These are phyloP conservation scores for Arge pagana DNA, from an alignment of 2,888 invertebrate species.

Conservation along the genomic window DNA sequence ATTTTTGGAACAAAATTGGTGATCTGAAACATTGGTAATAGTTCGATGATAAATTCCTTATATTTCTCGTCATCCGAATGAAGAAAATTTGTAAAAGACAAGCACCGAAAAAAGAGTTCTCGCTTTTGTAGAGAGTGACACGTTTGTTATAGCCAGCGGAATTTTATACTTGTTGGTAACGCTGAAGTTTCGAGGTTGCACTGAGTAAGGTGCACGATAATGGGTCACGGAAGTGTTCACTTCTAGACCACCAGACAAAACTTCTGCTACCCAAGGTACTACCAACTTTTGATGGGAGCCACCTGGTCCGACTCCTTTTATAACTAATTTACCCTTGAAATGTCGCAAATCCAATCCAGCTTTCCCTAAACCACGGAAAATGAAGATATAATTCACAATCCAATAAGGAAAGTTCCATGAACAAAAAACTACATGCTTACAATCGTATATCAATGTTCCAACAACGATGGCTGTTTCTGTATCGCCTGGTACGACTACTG, in stretches of 20 bases:
- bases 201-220: conserved; percentile 55
- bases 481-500: conserved; percentile 69
- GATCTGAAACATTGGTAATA: conserved; percentile 58
- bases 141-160: conserved; percentile 74
- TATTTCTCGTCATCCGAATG: too few species aligned
- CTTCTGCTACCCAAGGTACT: conserved; percentile 70
- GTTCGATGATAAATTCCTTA: background rate
- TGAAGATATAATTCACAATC: background rate
- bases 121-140: conserved; percentile 68
- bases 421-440: conserved; percentile 60
- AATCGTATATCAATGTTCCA: conserved; percentile 72
- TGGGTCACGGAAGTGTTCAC: conserved; percentile 63
- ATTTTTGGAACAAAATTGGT: conserved; percentile 66
- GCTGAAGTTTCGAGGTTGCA: conserved; percentile 62
- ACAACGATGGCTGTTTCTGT: conserved; percentile 66
- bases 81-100: too few species aligned
- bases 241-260: conserved; percentile 65
- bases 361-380: conserved; percentile 59
- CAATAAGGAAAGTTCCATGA: background rate
- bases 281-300: conserved; percentile 57
- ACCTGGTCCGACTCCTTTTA: conserved; percentile 57
- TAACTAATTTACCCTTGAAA: conserved; percentile 63
- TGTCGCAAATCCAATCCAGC: conserved; percentile 62
- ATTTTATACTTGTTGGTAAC: conserved; percentile 76
- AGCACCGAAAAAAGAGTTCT: conserved; percentile 68